Evolutionary conservation across 2,888 invertebrate genomes (phyloP), one percentile per base, ranked within the genome.

Genomic region (Luffia ferchaultella): DNA sequence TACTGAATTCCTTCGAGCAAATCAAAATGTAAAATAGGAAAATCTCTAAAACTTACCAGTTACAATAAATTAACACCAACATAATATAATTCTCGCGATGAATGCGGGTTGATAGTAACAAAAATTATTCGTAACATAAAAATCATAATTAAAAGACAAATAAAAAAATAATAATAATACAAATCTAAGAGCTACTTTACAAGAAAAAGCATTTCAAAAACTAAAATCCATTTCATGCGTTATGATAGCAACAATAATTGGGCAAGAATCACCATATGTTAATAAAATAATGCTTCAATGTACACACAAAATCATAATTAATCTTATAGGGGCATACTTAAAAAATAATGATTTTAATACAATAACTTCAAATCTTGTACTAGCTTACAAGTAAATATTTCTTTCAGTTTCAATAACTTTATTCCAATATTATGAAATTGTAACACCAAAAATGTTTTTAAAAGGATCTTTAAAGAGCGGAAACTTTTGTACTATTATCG

Each of bases 21-120:
- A 56, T 50, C 53, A 63, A 60, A 59, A 16, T 18, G 20, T 19
- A 16, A 54, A 51, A 57, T 51, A 53, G 60, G 63, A 61, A 54
- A 58, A 63, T 65, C 62, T 45, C 16, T 45, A 12, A 60, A 69
- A 79, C 80, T 80, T 70, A 83, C 80, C 79, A 70, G 59, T 60
- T 61, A 60, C 61, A 61, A 68, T 67, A 76, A 77, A 75, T 73
- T 72, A 76, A 75, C 74, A 75, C 76, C 64, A 76, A 79, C 73
- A 68, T 67, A 76, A 78, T 70, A 73, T 69, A 73, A 74, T 42
- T 42, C 49, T 49, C 17, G 16, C 17, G 41, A 20, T 48, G 40
- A 48, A 16, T 18, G 19, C n/a, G 15, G 18, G 18, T 18, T 12
- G 3, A 45, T 45, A n/a, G 5, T 45, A 18, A 18, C n/a, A 18